Conservation (phyloP, 2,113 vertebrate species). For the Maccullochella peelii region DNA sequence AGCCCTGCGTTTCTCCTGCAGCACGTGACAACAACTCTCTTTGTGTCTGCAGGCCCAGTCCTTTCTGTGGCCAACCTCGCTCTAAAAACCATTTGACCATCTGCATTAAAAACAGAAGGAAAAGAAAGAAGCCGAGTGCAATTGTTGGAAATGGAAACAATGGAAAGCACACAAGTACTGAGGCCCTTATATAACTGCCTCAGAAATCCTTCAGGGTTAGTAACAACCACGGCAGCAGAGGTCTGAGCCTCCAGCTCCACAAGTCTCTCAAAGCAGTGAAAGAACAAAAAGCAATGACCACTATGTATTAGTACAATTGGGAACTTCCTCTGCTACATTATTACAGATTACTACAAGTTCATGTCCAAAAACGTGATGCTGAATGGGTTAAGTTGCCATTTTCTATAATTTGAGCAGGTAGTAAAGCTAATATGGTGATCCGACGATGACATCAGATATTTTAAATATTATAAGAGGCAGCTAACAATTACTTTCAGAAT, state of each 20-base stretch:
- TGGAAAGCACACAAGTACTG: conserved; percentile 68
- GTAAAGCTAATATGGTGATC: not conserved
- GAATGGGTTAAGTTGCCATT: not conserved
- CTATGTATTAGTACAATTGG: conserved; percentile 5
- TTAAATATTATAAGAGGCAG: not conserved
- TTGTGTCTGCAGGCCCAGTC: conserved; percentile 68
- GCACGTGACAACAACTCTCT: conserved; percentile 64
- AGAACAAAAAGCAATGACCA: conserved; percentile 37
- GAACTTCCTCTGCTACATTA: not conserved
- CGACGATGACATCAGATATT: not conserved
- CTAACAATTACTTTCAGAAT: not conserved
- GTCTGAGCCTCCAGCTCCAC: conserved; percentile 47
- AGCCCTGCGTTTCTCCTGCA: conserved; percentile 35
- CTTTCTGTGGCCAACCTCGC: conserved; percentile 62
- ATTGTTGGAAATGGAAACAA: no score
- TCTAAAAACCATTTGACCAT: conserved; percentile 75
- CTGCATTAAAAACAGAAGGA: conserved; percentile 60
- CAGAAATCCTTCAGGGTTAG: conserved; percentile 63
- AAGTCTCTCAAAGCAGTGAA: conserved; percentile 48
- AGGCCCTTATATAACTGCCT: conserved; percentile 78
- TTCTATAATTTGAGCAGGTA: not conserved
- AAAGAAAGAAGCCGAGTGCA: conserved; percentile 28
- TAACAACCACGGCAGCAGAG: conserved; percentile 51
- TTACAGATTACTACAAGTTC: not conserved
- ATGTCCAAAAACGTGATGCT: not conserved